Conservation (phyloP, 2,797 vertebrate genomes). For the Cetoscarus ocellatus region DNA sequence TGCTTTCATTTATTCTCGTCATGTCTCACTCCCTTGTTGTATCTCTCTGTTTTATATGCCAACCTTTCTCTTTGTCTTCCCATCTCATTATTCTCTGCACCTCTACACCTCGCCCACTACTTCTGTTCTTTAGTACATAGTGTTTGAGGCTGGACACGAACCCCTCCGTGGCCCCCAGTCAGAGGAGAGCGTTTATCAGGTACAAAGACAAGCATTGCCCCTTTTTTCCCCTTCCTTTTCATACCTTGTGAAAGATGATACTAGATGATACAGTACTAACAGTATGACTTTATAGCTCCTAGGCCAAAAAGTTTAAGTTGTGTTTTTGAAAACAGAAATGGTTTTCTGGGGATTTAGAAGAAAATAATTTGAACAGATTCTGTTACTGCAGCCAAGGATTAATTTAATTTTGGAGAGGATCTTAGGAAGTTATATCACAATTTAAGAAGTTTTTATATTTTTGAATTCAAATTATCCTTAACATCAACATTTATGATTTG, state of each 20-base stretch:
- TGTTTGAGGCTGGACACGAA: constrained; percentile 99
- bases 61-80: constrained; percentile 28
- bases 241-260: constrained; percentile 57
- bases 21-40: constrained; percentile 45
- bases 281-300: constrained; percentile 26
- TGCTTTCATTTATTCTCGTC: constrained; percentile 65
- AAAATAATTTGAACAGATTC: constrained; percentile 23
- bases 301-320: constrained; percentile 22
- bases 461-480: neutral
- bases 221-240: constrained; percentile 53
- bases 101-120: constrained; percentile 79
- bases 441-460: neutral
- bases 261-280: constrained; percentile 47
- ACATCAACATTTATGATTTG: neutral
- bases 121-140: constrained; percentile 97
- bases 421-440: constrained; percentile 4
- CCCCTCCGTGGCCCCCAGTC: constrained; percentile 95
- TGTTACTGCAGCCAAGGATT: constrained; percentile 11
- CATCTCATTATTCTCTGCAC: constrained; percentile 67
- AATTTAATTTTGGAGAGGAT: constrained; percentile 15
- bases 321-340: constrained; percentile 6
- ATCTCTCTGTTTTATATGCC: constrained; percentile 57
- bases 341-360: constrained; percentile 26
- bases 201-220: constrained; percentile 86
- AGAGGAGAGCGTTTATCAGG: constrained; percentile 99